Evolutionary conservation across 2,113 vertebrate genomes (phyloP).

Genomic region (Setophaga kirtlandii): DNA sequence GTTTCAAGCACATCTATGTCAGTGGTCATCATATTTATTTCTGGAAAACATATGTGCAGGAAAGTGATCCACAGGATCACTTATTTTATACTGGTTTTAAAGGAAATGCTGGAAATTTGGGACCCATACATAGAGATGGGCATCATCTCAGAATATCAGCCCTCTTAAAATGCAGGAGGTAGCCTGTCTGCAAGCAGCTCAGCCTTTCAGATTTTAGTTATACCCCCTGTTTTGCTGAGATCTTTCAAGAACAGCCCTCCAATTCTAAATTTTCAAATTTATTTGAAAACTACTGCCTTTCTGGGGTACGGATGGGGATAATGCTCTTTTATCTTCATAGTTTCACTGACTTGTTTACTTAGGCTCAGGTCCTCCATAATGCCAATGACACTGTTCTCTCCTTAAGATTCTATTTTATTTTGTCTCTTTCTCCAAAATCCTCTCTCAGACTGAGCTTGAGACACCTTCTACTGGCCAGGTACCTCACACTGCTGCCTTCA

Average conservation of each 20-base stretch:
- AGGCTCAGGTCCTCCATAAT: background rate
- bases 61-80: background rate
- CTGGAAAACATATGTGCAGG: background rate
- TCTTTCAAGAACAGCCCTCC: background rate
- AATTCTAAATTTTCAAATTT: background rate
- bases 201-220: background rate
- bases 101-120: background rate
- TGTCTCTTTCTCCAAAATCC: background rate
- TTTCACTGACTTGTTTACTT: background rate
- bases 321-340: background rate
- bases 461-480: background rate
- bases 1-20: background rate
- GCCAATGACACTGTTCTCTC: background rate
- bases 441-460: background rate
- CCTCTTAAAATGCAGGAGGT: background rate
- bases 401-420: background rate
- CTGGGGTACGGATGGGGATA: background rate
- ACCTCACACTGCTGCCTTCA: background rate
- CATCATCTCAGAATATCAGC: background rate
- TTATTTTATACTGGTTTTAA: background rate
- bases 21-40: background rate
- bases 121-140: rapidly evolving
- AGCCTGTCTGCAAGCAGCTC: background rate
- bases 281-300: background rate
- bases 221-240: background rate